Evolutionary conservation across 2,113 vertebrate genomes (phyloP), one percentile per base, ranked within the genome.

Genomic region (Trinectes maculatus): DNA sequence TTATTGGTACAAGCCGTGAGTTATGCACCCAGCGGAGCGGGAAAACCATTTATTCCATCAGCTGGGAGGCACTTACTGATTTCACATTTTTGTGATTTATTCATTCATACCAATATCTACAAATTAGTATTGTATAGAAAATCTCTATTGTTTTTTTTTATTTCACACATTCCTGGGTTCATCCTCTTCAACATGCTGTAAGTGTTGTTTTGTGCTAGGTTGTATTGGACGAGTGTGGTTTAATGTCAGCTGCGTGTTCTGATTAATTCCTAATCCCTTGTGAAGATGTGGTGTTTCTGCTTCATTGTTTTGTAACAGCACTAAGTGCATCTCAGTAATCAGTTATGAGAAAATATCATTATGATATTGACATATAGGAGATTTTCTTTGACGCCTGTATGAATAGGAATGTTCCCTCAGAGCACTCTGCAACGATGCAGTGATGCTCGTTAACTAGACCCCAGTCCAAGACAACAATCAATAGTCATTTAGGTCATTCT

Each of bases 1-100:
- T 78, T 75, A 82, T 78, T 79, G 79, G 65, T 72, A 72, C 68
- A 52, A 74, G 71, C 74, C 72, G 68, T 74, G 77, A 83, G 65
- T 83, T 77, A 68, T 75, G 66, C 54, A 71, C 58, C 51, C 71
- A 70, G 43, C 69, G 64, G 70, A 68, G 70, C 33, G 40, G 55
- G 77, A 82, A 65, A 71, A 69, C 60, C 59, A 37, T 66, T 48
- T 59, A 72, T 81, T 83, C 66, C 63, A 73, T 79, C 54, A 22
- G 26, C n/a, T 18, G 33, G 37, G 52, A 67, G 66, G 63, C 61
- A 74, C 57, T 77, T 69, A 31, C 70, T 84, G 55, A 69, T 64
- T 70, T 69, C 9, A 8, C 31, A 33, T 69, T 76, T 40, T 64
- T 25, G n/a, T n/a, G n/a, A n/a, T n/a, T n/a, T 7, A 40, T 42